Evolutionary conservation across 2,113 vertebrate species (phyloP).

Genomic region (Pyxicephalus adspersus): DNA sequence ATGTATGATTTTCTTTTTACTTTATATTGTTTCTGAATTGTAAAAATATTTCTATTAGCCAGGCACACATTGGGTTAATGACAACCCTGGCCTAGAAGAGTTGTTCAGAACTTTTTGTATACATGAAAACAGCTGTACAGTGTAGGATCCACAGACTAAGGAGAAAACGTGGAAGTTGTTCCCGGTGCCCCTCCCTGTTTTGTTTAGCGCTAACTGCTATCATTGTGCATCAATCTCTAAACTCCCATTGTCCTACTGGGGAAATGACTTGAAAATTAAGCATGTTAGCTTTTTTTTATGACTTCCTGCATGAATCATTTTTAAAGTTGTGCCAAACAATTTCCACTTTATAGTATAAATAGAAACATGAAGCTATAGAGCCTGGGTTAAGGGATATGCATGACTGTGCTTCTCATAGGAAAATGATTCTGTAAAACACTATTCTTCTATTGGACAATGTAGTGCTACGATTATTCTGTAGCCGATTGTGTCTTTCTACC

Average conservation of each 20-base stretch:
- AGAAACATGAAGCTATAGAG: constrained; percentile 22
- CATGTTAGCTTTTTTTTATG: constrained; percentile 43
- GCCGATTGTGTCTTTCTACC: too few relatives aligned
- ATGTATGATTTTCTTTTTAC: too few relatives aligned
- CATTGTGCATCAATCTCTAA: constrained; percentile 45
- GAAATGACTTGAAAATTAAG: constrained; percentile 48
- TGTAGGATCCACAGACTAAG: not conserved
- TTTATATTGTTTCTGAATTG: not conserved
- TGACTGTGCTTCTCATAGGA: constrained; percentile 24
- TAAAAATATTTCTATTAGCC: not conserved
- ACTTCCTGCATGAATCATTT: constrained; percentile 54
- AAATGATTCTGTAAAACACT: not conserved
- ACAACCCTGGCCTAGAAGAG: not conserved
- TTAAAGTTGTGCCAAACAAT: constrained; percentile 34
- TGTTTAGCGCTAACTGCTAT: constrained; percentile 40
- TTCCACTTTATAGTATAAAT: constrained; percentile 38
- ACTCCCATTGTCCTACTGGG: constrained; percentile 35
- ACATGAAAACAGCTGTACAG: constrained; percentile 24
- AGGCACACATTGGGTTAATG: not conserved
- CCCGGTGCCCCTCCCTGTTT: constrained; percentile 11
- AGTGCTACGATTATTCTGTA: too few relatives aligned
- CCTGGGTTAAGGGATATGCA: constrained; percentile 1
- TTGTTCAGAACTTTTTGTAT: not conserved
- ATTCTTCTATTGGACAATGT: too few relatives aligned
- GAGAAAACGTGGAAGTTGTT: constrained; percentile 13